These are phyloP conservation scores for Latrodectus geometricus DNA, from an alignment of 1,140 invertebrate species.

Conservation along the genomic window DNA sequence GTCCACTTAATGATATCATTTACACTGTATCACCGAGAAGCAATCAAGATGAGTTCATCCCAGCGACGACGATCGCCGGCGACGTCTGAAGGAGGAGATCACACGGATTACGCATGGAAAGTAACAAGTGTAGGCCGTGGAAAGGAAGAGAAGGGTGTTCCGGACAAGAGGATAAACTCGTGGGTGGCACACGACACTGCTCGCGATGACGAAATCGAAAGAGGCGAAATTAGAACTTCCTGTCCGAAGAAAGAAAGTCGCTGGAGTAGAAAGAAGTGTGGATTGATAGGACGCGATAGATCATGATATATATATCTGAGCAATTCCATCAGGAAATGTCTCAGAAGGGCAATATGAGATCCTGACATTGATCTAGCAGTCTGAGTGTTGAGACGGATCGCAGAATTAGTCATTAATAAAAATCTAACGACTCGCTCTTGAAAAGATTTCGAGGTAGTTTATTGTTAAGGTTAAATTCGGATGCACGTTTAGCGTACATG, in stretches of 20 bases:
- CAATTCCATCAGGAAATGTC: not conserved
- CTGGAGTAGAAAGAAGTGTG: not conserved
- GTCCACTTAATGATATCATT: not conserved
- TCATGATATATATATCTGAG: not conserved
- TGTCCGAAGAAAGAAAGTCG: not conserved
- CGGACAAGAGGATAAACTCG: not conserved
- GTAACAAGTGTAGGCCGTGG: not conserved
- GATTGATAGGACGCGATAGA: not conserved
- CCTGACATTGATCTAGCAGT: not conserved
- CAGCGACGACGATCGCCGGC: not conserved
- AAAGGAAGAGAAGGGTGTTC: not conserved
- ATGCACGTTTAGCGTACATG: too few species aligned
- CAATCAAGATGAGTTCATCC: constrained; percentile 14
- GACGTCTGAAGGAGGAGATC: constrained; percentile 8
- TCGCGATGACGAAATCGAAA: constrained; percentile 16
- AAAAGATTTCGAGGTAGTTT: too few species aligned
- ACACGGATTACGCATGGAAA: not conserved
- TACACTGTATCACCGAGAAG: not conserved
- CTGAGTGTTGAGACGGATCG: not conserved
- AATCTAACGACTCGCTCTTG: too few species aligned
- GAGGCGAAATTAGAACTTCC: constrained; percentile 18
- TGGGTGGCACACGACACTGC: constrained; percentile 28
- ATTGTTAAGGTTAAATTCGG: too few species aligned
- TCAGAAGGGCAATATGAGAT: not conserved
- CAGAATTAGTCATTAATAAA: too few species aligned